Evolutionary conservation across 2,888 invertebrate species (phyloP), one percentile per base, ranked within the genome.

Genomic region (Vandiemenella viatica): DNA sequence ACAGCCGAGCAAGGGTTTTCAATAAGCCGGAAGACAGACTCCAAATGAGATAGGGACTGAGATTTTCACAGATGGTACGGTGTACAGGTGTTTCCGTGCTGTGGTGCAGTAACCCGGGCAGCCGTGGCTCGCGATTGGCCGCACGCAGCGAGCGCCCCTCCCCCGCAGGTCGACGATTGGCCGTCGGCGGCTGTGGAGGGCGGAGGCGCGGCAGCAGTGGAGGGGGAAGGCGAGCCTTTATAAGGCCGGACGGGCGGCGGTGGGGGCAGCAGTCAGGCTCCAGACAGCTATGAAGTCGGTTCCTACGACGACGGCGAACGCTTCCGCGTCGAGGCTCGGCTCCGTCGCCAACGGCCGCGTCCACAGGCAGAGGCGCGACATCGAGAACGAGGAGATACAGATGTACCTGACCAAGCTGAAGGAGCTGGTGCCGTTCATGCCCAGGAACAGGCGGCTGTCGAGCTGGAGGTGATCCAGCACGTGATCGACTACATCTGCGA

Each of bases 401-500:
- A 89, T 89, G 74, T 92, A 93, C 65, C 74, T 95, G 53, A 80
- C 84, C 49, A 93, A 92, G 63, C 71, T 95, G 57, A 87, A 90
- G 69, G 90, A 92, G 63, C 70, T 95, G 63, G 93, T 95, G 55
- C 93, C 95, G 16, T 88, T 89, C 63, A 89, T 92, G 83, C 93
- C 93, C 53, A 86, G 88, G 68, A 87, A 91, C 68, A 78, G 85
- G 63, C 88, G 89, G 69, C 76, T 93, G 56, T 88, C 89, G 16
- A 92, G 65, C 69, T 93, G 67, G 91, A 92, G 70, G 88, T 95
- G 58, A 90, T 95, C 58, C 91, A 92, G 66, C 83, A 92, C 67
- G 93, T 93, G 52, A 95, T 95, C 64, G 92, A 92, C 67, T 95
- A 95, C 67, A 95, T 95, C 61, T 88, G 92, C 68, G 92, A 93